Evolutionary conservation across 2,113 vertebrate genomes (phyloP), one percentile per base, ranked within the genome.

Genomic region (Spea bombifrons): DNA sequence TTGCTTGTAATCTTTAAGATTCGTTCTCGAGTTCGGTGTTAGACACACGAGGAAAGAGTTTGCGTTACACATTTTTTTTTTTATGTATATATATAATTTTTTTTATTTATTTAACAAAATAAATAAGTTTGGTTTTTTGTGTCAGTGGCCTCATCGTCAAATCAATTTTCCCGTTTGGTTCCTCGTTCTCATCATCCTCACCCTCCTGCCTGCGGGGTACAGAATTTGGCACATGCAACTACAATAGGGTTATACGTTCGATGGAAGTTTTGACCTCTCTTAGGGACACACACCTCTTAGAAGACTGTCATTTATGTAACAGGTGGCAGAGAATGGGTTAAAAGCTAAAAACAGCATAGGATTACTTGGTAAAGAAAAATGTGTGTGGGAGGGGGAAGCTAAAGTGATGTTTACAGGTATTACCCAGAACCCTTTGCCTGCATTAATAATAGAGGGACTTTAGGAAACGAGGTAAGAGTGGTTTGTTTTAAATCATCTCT

Each of bases 21-120:
- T 59, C 15, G 9, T 59, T 59, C 8, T 59, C 15, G 55, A 7
- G 9, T 7, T 52, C 30, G 30, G 30, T 30, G 30, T 30, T 30
- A 30, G 30, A 30, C 30, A 30, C 30, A 30, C 4, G 8, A 44
- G 13, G 8, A 76, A 76, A 68, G 66, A 68, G 46, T 12, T 76
- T 12, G 48, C 75, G 59, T 8, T 57, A 66, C 70, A 79, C 8
- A 30, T 30, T 30, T 55, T 52, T 30, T 70, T n/a, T 64, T 55
- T 67, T 50, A 73, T 67, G n/a, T 70, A 70, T 67, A 50, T 64
- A 77, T 59, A 16, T 30, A 30, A 30, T 30, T 30, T 63, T 67
- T 73, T 72, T 73, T 80, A 63, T 73, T 78, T 80, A 80, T 80
- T 80, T 80, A 80, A 74, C 78, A 80, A 80, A 80, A 80, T 80